Base-by-base conservation (phyloP, 1,140 invertebrate species). In the Cardiocondyla obscurior region DNA sequence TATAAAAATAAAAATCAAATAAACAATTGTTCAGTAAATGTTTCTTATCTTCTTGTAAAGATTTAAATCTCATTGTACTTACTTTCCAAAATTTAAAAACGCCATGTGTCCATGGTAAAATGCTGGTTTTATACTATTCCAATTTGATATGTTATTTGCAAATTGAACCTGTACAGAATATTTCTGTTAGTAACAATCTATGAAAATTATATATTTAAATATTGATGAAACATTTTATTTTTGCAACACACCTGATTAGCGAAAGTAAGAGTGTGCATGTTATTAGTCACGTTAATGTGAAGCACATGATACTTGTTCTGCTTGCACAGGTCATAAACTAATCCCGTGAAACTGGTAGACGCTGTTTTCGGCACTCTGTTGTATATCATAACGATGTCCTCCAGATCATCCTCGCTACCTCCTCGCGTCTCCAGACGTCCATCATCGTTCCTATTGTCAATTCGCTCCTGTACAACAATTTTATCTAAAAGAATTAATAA, bases 321-420 rank as follows among this genome's bases (percentile, higher is more conserved):
- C 90, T 97, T 97, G 93, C 98, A 99, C 22, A 99, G 94, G 94
- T 99, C 99, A 93, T 99, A 99, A 3, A 98, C 98, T 73, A 99
- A 96, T 86, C 99, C 99, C 70, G 99, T 98, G 92, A 99, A 98
- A 93, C 98, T 99, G 3, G 99, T 99, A 6, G 99, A 99, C 5
- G 97, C 99, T n/a, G 99, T 99, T 94, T 99, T 99, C 19, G 99
- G 99, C 44, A 99, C 98, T 91, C 99, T 95, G 93, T 99, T 99
- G 93, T 99, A 99, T 85, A 99, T 97, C 46, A 99, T 95, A 39
- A 99, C 95, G 65, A 96, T 89, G 90, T 97, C 95, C 85, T 97
- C 95, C 69, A 70, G 57, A 53, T 3, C 51, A 14, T 67, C 10
- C 67, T 36, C 57, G 51, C 3, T 19, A 49, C 39, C 57, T 82